Conservation (phyloP, 2,888 invertebrate species). For the Thalpophila matura region DNA sequence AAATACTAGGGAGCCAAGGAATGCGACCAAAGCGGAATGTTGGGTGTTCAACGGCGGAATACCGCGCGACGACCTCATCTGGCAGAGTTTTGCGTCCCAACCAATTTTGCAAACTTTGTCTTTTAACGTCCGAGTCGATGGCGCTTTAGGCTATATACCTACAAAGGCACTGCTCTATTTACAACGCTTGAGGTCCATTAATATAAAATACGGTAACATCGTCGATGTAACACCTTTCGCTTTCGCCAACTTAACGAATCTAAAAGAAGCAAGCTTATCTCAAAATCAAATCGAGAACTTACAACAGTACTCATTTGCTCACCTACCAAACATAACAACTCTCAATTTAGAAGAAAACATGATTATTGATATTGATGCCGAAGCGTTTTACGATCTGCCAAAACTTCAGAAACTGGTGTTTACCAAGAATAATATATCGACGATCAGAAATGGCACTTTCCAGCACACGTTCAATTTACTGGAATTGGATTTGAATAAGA, state of each 20-base stretch:
- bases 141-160: constrained; percentile 93
- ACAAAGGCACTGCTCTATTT: constrained; percentile 93
- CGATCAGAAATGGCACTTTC: constrained; percentile 96
- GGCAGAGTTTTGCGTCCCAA: constrained; percentile 94
- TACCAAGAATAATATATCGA: constrained; percentile 96
- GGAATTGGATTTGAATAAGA: constrained; percentile 95
- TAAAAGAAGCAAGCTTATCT: constrained; percentile 92
- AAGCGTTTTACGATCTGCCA: constrained; percentile 94
- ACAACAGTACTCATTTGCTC: constrained; percentile 93
- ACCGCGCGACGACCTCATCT: constrained; percentile 93
- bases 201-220: constrained; percentile 94
- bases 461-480: constrained; percentile 93
- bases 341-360: constrained; percentile 94
- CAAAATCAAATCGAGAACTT: constrained; percentile 93
- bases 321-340: constrained; percentile 92
- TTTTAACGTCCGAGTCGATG: constrained; percentile 93
- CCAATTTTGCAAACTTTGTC: constrained; percentile 93
- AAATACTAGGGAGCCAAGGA: constrained; percentile 86
- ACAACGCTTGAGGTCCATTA: constrained; percentile 92
- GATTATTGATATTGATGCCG: constrained; percentile 93
- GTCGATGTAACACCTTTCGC: constrained; percentile 93
- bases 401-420: constrained; percentile 94
- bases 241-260: constrained; percentile 93
- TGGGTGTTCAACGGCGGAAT: constrained; percentile 94
- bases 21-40: constrained; percentile 94